Evolutionary conservation across 92 coral and sea anemone genomes (phyloP), one percentile per base, ranked within the genome.

Genomic region (Meandrina meandrites): DNA sequence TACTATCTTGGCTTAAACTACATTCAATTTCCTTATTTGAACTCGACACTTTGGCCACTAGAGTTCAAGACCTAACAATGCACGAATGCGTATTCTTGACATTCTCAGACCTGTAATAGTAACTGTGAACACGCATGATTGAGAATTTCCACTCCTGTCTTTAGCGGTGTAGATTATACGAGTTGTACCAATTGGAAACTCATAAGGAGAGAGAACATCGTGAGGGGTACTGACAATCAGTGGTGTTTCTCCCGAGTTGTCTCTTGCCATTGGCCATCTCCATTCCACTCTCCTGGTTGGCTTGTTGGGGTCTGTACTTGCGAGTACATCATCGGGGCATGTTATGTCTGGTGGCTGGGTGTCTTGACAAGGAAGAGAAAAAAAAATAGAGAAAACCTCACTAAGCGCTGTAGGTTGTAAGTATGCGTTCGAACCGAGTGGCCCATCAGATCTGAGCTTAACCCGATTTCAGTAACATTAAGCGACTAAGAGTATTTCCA

Each of bases 161-260:
- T 91, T 91, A 14, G 94, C 98, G 1, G 94, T 96, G 83, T 92
- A 96, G 1, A 87, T 81, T 31, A 94, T 91, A 45, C 92, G 89
- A 13, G 93, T 91, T 2, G 82, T 85, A 34, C 98, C 98, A 71
- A 94, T 71, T 8, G 94, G 90, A 75, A 96, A 96, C 83, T 90
- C 90, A 75, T 94, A 87, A 1, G 98, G 98, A 51, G 95, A 90
- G 67, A 81, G 70, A 71, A 92, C 86, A 62, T 77, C 82, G 9
- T 89, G 87, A 0, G 94, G 97, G 27, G 81, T 84, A 60, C 89
- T 90, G 35, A 62, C 74, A 48, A 96, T 45, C 62, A 78, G 92
- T 28, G 96, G 91, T 64, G 90, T 87, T 66, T 91, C 85, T 56
- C 92, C 94, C 58, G 95, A 87, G 67, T 94, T 96, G 72, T 96